phyloP scores from a whole-genome alignment of 2,797 vertebrate genomes.

The Melanotaenia nigrans region DNA sequence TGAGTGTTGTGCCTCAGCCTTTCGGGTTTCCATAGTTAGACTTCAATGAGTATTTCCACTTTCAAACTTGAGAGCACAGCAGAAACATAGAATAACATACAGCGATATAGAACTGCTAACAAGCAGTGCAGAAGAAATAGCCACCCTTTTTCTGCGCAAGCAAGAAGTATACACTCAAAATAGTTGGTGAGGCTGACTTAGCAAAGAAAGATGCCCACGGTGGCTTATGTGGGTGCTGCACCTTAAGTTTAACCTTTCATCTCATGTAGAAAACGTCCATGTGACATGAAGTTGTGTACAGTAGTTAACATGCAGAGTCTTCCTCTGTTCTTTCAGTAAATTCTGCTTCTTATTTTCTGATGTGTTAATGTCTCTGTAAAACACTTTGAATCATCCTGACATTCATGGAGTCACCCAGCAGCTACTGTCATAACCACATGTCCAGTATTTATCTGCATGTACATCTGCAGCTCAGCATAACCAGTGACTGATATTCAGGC shows the following conservation, averaged over 20 bases:
- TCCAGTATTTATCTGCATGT: neutral
- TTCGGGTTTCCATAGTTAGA: constrained; percentile 42
- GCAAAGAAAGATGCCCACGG: neutral
- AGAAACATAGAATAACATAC: neutral
- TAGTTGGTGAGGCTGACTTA: neutral
- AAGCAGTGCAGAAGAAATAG: neutral
- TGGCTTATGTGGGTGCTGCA: neutral
- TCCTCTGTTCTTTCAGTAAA: neutral
- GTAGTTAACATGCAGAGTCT: neutral
- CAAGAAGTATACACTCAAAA: neutral
- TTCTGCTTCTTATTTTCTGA: no score
- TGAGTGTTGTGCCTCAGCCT: constrained; percentile 28
- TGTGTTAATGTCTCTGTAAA: no score
- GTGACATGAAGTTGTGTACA: neutral
- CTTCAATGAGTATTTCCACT: constrained; percentile 27
- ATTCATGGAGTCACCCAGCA: neutral
- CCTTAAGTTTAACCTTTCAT: neutral
- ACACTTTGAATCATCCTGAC: no score
- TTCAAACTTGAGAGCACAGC: constrained; percentile 9
- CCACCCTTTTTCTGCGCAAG: neutral
- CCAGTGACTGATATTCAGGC: neutral
- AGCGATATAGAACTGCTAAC: neutral
- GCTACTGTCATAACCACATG: neutral
- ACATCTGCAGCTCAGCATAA: neutral
- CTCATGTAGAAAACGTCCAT: neutral